Conservation (phyloP, 2,113 vertebrate genomes). For the Rynchops niger region DNA sequence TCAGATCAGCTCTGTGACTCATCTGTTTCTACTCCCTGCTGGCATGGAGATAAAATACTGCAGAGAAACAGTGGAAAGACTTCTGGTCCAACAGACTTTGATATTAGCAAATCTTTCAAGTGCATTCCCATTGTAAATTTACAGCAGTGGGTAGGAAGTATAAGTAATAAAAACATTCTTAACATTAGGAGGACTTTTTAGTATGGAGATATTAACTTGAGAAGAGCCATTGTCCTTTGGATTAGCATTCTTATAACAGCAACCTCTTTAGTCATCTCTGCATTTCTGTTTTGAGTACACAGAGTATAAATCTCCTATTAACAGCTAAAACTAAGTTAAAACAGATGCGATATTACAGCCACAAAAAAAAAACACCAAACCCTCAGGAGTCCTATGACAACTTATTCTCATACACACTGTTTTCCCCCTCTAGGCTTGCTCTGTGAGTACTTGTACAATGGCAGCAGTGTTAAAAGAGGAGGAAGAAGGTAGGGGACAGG, state of each 20-base stretch:
- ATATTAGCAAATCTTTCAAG: neutral
- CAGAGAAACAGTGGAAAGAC: neutral
- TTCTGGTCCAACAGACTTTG: neutral
- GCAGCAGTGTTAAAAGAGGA: neutral
- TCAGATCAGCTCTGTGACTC: slow-evolving; percentile 17
- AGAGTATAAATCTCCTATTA: neutral
- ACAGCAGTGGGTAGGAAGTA: neutral
- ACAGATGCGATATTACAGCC: neutral
- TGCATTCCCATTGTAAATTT: neutral
- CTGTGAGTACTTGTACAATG: neutral
- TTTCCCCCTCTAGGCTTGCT: neutral
- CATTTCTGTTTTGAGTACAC: neutral
- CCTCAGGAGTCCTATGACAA: neutral
- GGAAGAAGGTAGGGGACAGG: neutral
- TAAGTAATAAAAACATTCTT: neutral
- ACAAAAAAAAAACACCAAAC: neutral
- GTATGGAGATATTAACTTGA: neutral
- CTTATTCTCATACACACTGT: neutral
- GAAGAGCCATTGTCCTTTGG: neutral
- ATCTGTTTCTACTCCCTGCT: slow-evolving; percentile 36
- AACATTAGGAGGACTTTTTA: neutral
- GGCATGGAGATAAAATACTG: slow-evolving; percentile 12
- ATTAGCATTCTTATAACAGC: neutral
- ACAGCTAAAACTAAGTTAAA: neutral
- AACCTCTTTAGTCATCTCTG: neutral